A percentile compares a stretch with the other conserved stretches of the same genome.
These are phyloP conservation scores for Sialia sialis DNA, from an alignment of 2,113 vertebrate genomes.

Conservation along the genomic window DNA sequence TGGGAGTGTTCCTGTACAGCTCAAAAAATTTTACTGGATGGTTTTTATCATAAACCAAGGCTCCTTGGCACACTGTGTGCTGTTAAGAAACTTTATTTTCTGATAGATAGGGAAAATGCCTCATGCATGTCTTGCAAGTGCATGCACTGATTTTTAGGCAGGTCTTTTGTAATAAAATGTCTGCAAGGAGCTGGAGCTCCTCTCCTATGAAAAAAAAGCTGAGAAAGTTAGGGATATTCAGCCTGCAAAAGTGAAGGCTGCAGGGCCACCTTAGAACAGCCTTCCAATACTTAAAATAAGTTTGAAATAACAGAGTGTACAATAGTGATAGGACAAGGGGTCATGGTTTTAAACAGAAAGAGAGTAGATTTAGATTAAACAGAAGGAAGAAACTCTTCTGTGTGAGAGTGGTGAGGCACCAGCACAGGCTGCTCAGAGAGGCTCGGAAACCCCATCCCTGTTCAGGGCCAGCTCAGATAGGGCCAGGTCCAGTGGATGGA, in stretches of 20 bases:
- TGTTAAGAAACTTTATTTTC: not conserved
- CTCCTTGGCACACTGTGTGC: not conserved
- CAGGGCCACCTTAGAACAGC: not conserved
- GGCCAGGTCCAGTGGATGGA: not conserved
- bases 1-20: fast-evolving
- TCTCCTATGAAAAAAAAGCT: not conserved
- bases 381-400: not conserved
- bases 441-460: no score
- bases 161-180: not conserved
- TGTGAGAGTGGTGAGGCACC: fast-evolving
- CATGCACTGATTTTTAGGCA: not conserved
- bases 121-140: not conserved
- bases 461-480: not conserved
- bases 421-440: not conserved
- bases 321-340: fast-evolving
- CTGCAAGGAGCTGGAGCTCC: not conserved
- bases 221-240: not conserved
- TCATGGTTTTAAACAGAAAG: not conserved
- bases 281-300: not conserved
- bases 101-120: not conserved
- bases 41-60: not conserved
- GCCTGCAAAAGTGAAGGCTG: not conserved
- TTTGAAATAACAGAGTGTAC: not conserved
- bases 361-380: fast-evolving
- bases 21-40: not conserved